Evolutionary conservation across 1,140 invertebrate species (phyloP).

Genomic region (Caenorhabditis latens): DNA sequence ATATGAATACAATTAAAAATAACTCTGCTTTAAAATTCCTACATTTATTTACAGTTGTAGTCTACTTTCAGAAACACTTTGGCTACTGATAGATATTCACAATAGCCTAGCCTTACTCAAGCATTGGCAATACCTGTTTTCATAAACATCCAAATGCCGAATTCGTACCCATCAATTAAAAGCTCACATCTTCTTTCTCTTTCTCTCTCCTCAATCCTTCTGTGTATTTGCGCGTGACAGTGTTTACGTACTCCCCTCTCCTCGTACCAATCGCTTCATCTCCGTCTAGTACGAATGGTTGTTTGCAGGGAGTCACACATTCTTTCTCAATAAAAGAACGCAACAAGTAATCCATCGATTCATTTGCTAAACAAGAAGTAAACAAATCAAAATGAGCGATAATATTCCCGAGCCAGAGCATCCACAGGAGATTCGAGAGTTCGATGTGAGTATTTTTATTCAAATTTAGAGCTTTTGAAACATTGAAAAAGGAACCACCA

Average conservation of each 20-base stretch:
- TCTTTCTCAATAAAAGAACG: conserved; percentile 5
- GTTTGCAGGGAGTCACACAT: conserved; percentile 37
- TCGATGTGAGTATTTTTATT: background rate
- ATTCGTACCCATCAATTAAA: too few relatives aligned
- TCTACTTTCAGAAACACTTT: too few relatives aligned
- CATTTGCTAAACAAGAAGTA: background rate
- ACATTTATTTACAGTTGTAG: too few relatives aligned
- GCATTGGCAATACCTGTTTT: too few relatives aligned
- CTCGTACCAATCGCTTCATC: conserved; percentile 19
- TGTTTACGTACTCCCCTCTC: conserved; percentile 1
- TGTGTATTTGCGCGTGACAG: background rate
- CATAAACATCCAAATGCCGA: too few relatives aligned
- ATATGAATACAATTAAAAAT: too few relatives aligned
- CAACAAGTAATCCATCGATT: background rate
- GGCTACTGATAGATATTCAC: too few relatives aligned
- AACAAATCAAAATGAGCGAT: background rate
- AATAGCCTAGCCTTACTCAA: too few relatives aligned
- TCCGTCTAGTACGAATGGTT: conserved; percentile 37
- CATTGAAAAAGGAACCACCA: background rate
- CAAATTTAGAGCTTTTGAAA: background rate
- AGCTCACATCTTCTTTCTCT: background rate
- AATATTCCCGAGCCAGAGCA: background rate
- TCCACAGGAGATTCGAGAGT: background rate
- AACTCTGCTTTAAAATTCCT: too few relatives aligned
- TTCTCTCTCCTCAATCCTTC: background rate